Conservation (phyloP, 1,140 invertebrate species). For the Lamellibrachia luymesi region DNA sequence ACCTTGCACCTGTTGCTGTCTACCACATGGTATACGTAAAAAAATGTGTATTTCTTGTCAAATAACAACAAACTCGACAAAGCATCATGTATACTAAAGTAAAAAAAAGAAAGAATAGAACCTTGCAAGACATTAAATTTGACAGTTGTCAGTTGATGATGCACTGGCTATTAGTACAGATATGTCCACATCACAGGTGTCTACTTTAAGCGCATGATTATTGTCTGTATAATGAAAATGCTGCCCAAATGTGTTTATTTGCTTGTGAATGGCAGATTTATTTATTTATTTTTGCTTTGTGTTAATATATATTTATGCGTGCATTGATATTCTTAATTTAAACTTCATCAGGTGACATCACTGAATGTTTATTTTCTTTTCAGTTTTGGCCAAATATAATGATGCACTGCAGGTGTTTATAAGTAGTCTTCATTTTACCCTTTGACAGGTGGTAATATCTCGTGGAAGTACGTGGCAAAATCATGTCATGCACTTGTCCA, state of each 20-base stretch:
- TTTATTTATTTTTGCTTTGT: neutral
- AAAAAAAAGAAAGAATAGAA: neutral
- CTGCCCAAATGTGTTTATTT: neutral
- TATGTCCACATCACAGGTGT: neutral
- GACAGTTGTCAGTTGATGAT: neutral
- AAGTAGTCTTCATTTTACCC: neutral
- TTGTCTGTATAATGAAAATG: neutral
- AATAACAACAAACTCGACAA: neutral
- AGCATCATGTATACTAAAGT: neutral
- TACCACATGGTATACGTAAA: too few relatives aligned
- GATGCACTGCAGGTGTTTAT: neutral
- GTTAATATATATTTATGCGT: too few relatives aligned
- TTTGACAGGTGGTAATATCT: neutral
- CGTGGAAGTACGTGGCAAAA: neutral
- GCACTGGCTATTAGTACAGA: neutral
- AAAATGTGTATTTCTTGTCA: neutral
- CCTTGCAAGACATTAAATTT: neutral
- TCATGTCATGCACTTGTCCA: neutral
- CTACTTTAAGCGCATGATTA: neutral
- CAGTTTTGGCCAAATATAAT: neutral
- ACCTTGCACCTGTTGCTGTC: too few relatives aligned
- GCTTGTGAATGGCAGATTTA: neutral
- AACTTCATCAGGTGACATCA: neutral
- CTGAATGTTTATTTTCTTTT: neutral
- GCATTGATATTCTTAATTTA: too few relatives aligned